phyloP scores from a whole-genome alignment of 2,113 vertebrate genomes.

The Ranitomeya imitator region DNA sequence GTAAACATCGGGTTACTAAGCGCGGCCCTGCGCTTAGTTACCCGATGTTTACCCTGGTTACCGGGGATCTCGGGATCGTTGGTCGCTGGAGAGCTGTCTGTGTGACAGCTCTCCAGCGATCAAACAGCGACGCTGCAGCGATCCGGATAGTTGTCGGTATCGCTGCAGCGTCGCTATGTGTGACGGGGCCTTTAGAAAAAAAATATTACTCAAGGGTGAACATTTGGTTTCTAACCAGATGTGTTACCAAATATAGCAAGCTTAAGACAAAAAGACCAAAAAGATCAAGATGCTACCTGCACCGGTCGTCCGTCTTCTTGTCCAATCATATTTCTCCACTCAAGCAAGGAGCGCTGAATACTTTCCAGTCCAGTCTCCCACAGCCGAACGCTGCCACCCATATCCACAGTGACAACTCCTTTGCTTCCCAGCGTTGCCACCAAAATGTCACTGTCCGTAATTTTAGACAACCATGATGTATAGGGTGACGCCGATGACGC shows the following conservation, averaged over 20 bases:
- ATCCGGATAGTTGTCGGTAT: too few relatives aligned
- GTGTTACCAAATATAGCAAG: neutral
- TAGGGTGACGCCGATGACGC: conserved; percentile 81
- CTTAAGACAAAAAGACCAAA: neutral
- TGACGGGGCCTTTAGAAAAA: too few relatives aligned
- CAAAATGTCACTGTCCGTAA: conserved; percentile 86
- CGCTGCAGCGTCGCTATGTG: too few relatives aligned
- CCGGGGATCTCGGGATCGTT: too few relatives aligned
- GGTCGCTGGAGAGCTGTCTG: too few relatives aligned
- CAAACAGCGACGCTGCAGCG: too few relatives aligned
- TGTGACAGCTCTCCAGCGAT: too few relatives aligned
- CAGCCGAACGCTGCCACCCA: conserved; percentile 85
- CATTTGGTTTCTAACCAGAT: neutral
- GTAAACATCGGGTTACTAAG: too few relatives aligned
- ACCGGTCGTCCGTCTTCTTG: conserved; percentile 79
- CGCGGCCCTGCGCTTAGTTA: too few relatives aligned
- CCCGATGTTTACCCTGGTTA: too few relatives aligned
- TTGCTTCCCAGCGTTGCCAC: conserved; percentile 77
- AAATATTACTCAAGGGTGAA: neutral
- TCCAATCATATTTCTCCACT: conserved; percentile 96
- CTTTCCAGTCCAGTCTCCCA: conserved; percentile 91
- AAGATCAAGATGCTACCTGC: conserved; percentile 77
- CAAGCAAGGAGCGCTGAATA: conserved; percentile 86
- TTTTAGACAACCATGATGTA: conserved; percentile 86
- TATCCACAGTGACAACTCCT: conserved; percentile 87